Base-by-base conservation (phyloP, 2,888 invertebrate species). In the Lutraria lutraria region DNA sequence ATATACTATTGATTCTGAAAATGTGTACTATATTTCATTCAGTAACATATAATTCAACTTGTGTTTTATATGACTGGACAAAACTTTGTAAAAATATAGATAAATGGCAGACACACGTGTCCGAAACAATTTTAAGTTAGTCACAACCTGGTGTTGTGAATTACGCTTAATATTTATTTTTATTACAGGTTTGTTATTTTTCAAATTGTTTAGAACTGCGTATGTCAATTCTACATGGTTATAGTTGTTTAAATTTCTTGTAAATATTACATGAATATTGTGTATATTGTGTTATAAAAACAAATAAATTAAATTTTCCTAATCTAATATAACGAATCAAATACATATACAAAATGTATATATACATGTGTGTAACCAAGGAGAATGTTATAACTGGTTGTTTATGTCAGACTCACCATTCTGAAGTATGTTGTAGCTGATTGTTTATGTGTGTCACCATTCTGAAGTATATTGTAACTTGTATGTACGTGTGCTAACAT, bases 111-210 rank as follows among this genome's bases (percentile, higher is more conserved):
- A 25, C 63, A 68, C 63, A 25, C 25, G 63, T n/a, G 63, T 68
- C 63, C 63, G 63, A 68, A 68, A 68, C 25, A 25, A 68, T 68
- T n/a, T 68, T 13, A 16, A 19, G 56, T 56, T 19, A 12, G 19
- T 56, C 56, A 56, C 56, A 56, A 12, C 15, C 56, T 16, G 16
- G 19, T 56, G n/a, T 68, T 68, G 63, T 68, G 63, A 25, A 60
- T 60, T 6, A 68, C n/a, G n/a, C n/a, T n/a, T 68, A n/a, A n/a
- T n/a, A 68, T 68, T 68, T 68, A 68, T 68, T 68, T 68, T 68
- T 68, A 68, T 68, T 68, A 68, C 63, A 68, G 25, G 25, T 68
- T n/a, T 63, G 63, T 63, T 63, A 68, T 68, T 68, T 68, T 68
- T 13, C 25, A 25, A 68, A 25, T 68, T 68, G 63, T 68, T 68